A percentile compares a stretch with the other conserved stretches of the same genome.
These are phyloP conservation scores for Drosophila orosa DNA, from an alignment of 1,140 invertebrate species.

Conservation along the genomic window DNA sequence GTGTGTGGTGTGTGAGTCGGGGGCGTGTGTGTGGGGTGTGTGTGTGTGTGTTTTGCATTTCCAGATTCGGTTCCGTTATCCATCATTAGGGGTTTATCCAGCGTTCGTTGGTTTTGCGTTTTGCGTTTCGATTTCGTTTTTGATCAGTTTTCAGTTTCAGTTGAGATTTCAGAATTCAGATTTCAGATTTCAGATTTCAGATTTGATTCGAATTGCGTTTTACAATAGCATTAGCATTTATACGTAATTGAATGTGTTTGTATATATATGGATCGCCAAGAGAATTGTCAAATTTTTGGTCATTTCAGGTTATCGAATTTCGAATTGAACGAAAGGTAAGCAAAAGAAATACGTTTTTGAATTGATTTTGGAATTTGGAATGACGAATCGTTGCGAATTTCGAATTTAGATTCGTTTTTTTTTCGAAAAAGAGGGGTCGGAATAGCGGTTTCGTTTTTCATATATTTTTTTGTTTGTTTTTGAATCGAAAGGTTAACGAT, in stretches of 20 bases:
- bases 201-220: conserved; percentile 57
- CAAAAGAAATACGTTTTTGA: conserved; percentile 59
- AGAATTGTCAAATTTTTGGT: conserved; percentile 71
- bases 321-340: conserved; percentile 33
- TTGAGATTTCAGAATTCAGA: conserved; percentile 18
- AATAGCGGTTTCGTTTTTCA: conserved; percentile 50
- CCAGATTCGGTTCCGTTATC: conserved; percentile 54
- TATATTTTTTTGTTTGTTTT: conserved; percentile 52
- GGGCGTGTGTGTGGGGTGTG: conserved; percentile 31
- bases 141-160: conserved; percentile 14
- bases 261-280: conserved; percentile 84
- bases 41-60: conserved; percentile 37
- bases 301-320: conserved; percentile 49
- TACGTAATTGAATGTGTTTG: conserved; percentile 64
- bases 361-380: conserved; percentile 51
- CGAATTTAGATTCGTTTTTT: conserved; percentile 53
- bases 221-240: conserved; percentile 53
- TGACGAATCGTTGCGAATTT: conserved; percentile 66
- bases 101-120: conserved; percentile 50
- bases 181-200: conserved; percentile 25
- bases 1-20: conserved; percentile 30
- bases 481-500: conserved; percentile 68
- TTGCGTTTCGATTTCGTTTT: conserved; percentile 51
- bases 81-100: conserved; percentile 56
- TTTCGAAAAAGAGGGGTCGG: conserved; percentile 53